phyloP scores from a whole-genome alignment of 2,113 vertebrate genomes.

The Phalacrocorax carbo region DNA sequence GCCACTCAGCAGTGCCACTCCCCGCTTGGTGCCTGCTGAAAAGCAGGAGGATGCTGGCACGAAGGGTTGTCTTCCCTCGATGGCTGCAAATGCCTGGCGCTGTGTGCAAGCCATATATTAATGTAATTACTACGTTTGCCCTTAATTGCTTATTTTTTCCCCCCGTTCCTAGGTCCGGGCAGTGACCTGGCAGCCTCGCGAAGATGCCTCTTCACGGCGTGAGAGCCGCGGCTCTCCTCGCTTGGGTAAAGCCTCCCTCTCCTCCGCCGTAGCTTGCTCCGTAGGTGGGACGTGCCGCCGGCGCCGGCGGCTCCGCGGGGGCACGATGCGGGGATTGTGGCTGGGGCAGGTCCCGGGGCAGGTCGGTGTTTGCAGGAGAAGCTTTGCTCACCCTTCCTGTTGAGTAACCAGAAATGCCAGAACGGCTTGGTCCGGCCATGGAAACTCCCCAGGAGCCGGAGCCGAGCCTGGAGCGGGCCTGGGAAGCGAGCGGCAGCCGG shows the following conservation, averaged over 20 bases:
- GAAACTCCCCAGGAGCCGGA: neutral
- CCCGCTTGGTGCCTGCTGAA: neutral
- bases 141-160: neutral
- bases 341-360: neutral
- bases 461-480: neutral
- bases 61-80: neutral
- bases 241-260: slow-evolving; percentile 73
- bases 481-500: neutral
- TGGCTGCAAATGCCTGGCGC: accelerated
- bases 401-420: neutral
- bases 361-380: neutral
- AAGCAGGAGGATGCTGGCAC: neutral
- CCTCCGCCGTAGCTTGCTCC: neutral
- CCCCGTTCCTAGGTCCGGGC: neutral
- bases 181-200: neutral
- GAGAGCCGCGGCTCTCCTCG: slow-evolving; percentile 71
- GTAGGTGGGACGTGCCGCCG: neutral
- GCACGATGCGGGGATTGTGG: accelerated
- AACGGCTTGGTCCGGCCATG: neutral
- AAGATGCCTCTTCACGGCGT: slow-evolving; percentile 72
- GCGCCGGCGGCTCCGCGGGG: accelerated
- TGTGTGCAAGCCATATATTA: accelerated
- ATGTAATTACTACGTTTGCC: neutral
- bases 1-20: neutral
- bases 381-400: neutral